Evolutionary conservation across 2,888 invertebrate species (phyloP).

Genomic region (Deilephila porcellus): DNA sequence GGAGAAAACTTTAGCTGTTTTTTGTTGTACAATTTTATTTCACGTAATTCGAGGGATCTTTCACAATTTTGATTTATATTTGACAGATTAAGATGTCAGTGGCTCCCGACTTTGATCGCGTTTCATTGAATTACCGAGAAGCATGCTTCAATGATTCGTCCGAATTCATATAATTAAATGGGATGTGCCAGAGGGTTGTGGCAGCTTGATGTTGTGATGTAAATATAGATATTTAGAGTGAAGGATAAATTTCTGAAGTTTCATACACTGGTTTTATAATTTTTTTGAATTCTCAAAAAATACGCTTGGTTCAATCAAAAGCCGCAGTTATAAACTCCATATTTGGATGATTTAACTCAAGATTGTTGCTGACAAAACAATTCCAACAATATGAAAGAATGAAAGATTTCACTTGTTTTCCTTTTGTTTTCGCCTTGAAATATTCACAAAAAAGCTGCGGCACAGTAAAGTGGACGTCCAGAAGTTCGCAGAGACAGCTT

Average conservation of each 20-base stretch:
- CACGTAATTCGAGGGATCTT: not conserved
- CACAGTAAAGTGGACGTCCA: conserved; percentile 16
- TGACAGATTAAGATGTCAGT: too few species aligned
- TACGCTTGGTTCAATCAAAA: not conserved
- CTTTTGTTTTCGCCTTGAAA: conserved; percentile 13
- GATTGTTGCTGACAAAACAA: not conserved
- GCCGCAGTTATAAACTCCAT: not conserved
- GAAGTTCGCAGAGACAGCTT: conserved; percentile 31
- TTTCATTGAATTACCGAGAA: not conserved
- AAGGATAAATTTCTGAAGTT: too few species aligned
- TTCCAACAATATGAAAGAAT: not conserved
- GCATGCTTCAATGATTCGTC: not conserved
- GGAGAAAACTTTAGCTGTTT: conserved; percentile 40
- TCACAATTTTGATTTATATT: conserved; percentile 7
- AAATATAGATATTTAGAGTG: too few species aligned
- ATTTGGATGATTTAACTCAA: not conserved
- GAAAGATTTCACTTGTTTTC: not conserved
- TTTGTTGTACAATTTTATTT: conserved; percentile 32
- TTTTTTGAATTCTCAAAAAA: not conserved
- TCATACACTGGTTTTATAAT: not conserved
- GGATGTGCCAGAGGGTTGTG: not conserved
- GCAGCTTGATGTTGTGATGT: not conserved
- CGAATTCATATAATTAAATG: not conserved
- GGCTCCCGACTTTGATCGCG: not conserved
- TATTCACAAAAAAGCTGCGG: conserved; percentile 22